Percentiles rank a stretch among this genome's conserved stretches.
These are phyloP conservation scores for Apus apus DNA, from an alignment of 2,113 vertebrate species.

Conservation along the genomic window DNA sequence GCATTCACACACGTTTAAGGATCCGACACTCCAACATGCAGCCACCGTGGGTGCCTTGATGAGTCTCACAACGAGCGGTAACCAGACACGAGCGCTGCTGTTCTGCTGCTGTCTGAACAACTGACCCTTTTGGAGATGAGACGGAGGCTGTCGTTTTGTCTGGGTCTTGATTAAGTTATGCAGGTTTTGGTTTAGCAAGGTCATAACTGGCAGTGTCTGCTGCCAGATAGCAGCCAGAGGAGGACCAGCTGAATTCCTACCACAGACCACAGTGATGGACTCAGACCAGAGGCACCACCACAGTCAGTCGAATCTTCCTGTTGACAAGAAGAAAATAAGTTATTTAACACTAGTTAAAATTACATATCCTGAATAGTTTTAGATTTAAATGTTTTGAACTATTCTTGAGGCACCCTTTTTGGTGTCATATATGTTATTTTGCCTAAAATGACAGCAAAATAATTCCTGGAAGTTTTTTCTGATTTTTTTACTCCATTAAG, in stretches of 20 bases:
- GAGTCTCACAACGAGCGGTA: conserved; percentile 29
- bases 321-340: conserved; percentile 51
- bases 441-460: not conserved
- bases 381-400: conserved; percentile 2
- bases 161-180: conserved; percentile 71
- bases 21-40: conserved; percentile 80
- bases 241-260: conserved; percentile 86
- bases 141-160: conserved; percentile 75
- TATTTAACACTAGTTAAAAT: not conserved
- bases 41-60: conserved; percentile 58
- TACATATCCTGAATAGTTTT: not conserved
- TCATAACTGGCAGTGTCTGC: conserved; percentile 87
- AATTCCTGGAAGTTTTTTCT: not conserved
- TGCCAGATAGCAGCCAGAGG: conserved; percentile 88
- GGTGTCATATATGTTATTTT: not conserved
- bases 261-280: conserved; percentile 84
- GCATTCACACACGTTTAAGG: conserved; percentile 77
- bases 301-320: conserved; percentile 97
- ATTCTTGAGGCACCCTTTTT: not conserved
- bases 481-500: not conserved
- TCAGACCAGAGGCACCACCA: conserved; percentile 88
- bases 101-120: conserved; percentile 57
- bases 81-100: conserved; percentile 46
- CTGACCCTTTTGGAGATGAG: conserved; percentile 59
- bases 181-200: conserved; percentile 76